phyloP scores from a whole-genome alignment of 2,113 vertebrate species.

The Regulus satrapa region DNA sequence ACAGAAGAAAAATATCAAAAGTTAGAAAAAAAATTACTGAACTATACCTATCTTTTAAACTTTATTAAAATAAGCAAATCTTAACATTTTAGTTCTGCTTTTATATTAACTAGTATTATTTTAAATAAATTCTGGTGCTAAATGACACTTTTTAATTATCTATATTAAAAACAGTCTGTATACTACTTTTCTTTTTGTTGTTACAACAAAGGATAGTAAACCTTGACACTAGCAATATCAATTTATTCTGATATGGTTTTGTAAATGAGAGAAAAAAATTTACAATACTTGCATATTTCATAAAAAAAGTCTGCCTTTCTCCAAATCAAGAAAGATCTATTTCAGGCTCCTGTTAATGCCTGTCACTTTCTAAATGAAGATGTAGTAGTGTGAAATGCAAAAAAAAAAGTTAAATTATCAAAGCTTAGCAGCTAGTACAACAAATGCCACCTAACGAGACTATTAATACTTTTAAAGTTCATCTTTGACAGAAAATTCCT shows the following conservation, averaged over 20 bases:
- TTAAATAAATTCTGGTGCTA: not conserved
- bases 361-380: constrained; percentile 43
- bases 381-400: not conserved
- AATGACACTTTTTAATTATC: not conserved
- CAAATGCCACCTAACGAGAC: not conserved
- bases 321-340: not conserved
- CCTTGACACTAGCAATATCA: not conserved
- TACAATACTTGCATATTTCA: not conserved
- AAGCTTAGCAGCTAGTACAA: not conserved
- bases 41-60: not conserved
- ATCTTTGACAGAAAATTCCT: not conserved
- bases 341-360: not conserved
- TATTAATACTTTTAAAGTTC: constrained; percentile 30
- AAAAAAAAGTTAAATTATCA: constrained; percentile 20
- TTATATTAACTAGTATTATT: not conserved
- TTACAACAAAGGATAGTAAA: not conserved
- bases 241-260: not conserved
- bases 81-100: not conserved
- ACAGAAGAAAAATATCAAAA: not conserved
- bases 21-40: not conserved
- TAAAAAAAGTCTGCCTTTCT: not conserved
- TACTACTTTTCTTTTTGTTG: not conserved
- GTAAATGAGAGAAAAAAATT: not conserved
- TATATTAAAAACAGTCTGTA: not conserved
- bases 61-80: not conserved